Base-by-base conservation (phyloP, 2,888 invertebrate species). In the Platynereis dumerilii region DNA sequence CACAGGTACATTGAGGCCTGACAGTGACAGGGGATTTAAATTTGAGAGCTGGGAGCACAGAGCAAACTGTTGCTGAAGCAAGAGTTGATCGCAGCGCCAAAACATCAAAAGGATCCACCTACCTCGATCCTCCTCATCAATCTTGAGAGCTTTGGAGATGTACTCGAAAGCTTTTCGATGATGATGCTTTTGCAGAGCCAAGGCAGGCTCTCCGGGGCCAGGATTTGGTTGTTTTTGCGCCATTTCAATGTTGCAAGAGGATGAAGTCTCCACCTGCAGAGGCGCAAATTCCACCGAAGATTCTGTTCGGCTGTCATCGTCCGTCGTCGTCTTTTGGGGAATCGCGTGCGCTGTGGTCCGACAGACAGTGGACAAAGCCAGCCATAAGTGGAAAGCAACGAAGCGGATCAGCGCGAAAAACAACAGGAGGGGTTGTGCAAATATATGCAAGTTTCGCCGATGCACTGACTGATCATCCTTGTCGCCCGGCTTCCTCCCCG, bases 151-250 rank as follows among this genome's bases (percentile, higher is more conserved):
- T 86, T 94, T 94, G 64, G 96, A 96, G 79, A 97, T 96, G 82
- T 92, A 94, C 83, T 96, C 96, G 86, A 96, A 96, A 69, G 96
- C 96, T 85, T 94, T 91, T 61, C 95, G 89, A 87, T 96, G 96
- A 85, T 96, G 94, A 83, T 94, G 93, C 83, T 96, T 96, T 84
- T 96, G 96, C 83, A 93, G 92, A 44, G 93, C 80, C 57, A 85
- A 66, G 2, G 79, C 75, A 1, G 84, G 84, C 53, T 84, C 84
- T 5, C 76, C 80, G 0, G 82, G 79, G 2, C 67, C 67, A 10
- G 60, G 79, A 77, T 5, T 74, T 70, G 65, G 58, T 65, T 7
- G 68, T 56, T n/a, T 61, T 22, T 67, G 57, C 48, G 59, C 45
- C 63, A 63, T 62, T 54, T 66, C 59, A 29, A 52, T 48, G 39